Conservation (phyloP, 1,140 invertebrate species). For the Drosophila lowei region DNA sequence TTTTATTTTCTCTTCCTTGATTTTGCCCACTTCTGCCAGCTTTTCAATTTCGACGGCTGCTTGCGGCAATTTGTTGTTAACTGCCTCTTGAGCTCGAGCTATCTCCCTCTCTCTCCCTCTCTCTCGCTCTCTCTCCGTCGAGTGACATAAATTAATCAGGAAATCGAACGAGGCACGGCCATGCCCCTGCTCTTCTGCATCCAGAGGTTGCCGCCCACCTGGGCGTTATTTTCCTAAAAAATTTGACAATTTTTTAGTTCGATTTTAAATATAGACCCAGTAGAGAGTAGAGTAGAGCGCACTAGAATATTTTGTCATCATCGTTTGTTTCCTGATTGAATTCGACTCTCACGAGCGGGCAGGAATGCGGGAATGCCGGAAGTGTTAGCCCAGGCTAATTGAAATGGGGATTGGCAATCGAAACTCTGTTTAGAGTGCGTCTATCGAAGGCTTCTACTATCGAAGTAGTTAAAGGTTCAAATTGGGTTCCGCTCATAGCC, state of each 20-base stretch:
- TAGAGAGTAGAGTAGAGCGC: not conserved
- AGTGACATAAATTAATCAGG: slow-evolving; percentile 77
- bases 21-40: slow-evolving; percentile 15
- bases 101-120: not conserved
- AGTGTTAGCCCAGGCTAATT: slow-evolving; percentile 14
- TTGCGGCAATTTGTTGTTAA: slow-evolving; percentile 80
- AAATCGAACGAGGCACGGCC: slow-evolving; percentile 65
- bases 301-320: slow-evolving; percentile 76
- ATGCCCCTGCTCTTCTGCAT: slow-evolving; percentile 15
- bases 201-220: slow-evolving; percentile 28
- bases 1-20: slow-evolving; percentile 51
- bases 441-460: slow-evolving; percentile 19
- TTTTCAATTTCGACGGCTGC: slow-evolving; percentile 72
- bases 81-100: slow-evolving; percentile 33
- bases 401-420: slow-evolving; percentile 25
- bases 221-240: slow-evolving; percentile 26
- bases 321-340: slow-evolving; percentile 73
- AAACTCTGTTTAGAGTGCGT: slow-evolving; percentile 19
- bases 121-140: slow-evolving; percentile 6
- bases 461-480: slow-evolving; percentile 27
- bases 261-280: slow-evolving; percentile 39
- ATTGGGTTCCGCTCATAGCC: slow-evolving; percentile 22
- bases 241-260: slow-evolving; percentile 59
- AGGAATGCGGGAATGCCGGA: not conserved
- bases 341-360: slow-evolving; percentile 12